Percentiles rank a stretch among this genome's conserved stretches.
These are phyloP conservation scores for Leptoclinus maculatus DNA, from an alignment of 2,797 vertebrate genomes.

Conservation along the genomic window DNA sequence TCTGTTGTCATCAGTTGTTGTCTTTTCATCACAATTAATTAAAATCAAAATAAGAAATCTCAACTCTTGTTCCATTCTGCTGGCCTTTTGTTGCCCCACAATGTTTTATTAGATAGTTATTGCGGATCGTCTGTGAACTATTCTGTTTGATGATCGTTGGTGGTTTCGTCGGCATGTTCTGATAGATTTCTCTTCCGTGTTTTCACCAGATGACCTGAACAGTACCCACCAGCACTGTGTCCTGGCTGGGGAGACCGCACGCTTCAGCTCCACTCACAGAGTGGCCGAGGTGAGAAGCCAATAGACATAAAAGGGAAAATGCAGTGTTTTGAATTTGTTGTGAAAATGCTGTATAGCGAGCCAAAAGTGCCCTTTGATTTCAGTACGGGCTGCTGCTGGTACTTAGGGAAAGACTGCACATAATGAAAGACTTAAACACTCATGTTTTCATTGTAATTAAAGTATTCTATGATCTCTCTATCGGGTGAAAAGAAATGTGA, in stretches of 20 bases:
- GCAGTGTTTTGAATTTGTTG: not conserved
- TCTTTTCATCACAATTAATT: slow-evolving; percentile 43
- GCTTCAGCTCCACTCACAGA: slow-evolving; percentile 97
- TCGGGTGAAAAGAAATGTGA: not conserved
- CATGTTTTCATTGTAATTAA: not conserved
- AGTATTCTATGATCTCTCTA: not conserved
- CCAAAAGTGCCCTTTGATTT: not conserved
- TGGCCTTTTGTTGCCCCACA: not conserved
- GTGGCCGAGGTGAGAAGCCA: slow-evolving; percentile 90
- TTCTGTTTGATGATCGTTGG: slow-evolving; percentile 6
- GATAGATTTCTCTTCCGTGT: slow-evolving; percentile 43
- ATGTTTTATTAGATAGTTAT: not conserved
- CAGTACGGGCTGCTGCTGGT: not conserved
- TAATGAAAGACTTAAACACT: not conserved
- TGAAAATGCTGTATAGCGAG: not conserved
- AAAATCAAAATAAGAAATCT: slow-evolving; percentile 26
- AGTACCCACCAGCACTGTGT: slow-evolving; percentile 96
- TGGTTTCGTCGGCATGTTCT: not conserved
- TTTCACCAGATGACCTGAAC: slow-evolving; percentile 91
- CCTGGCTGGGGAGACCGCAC: slow-evolving; percentile 89
- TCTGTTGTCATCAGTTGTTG: slow-evolving; percentile 45
- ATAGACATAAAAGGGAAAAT: not conserved
- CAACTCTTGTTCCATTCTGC: not conserved
- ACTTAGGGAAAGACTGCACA: not conserved
- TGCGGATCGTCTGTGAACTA: not conserved